Evolutionary conservation across 2,888 invertebrate species (phyloP).

Genomic region (Drosophila trichaetosa): DNA sequence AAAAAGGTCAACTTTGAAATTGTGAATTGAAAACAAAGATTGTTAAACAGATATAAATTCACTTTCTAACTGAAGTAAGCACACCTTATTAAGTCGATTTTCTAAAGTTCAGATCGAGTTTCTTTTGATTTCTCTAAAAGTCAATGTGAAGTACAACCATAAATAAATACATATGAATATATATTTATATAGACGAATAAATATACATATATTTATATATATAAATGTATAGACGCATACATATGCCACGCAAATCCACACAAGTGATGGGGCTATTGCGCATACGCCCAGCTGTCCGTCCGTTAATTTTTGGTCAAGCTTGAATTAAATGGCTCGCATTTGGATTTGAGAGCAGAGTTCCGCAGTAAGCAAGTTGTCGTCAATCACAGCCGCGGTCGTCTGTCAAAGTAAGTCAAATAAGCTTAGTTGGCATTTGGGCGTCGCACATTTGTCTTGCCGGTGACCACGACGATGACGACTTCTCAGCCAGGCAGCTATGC

Average conservation of each 20-base stretch:
- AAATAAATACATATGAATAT: not conserved
- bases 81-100: not conserved
- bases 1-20: not conserved
- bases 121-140: not conserved
- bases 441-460: conserved; percentile 62
- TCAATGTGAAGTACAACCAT: not conserved
- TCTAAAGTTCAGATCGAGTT: not conserved
- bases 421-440: conserved; percentile 64
- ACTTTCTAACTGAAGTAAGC: not conserved
- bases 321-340: conserved; percentile 8
- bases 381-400: conserved; percentile 61
- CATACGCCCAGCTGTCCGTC: conserved; percentile 3
- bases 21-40: not conserved
- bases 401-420: conserved; percentile 69
- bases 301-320: conserved; percentile 8
- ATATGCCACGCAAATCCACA: not conserved
- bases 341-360: not conserved
- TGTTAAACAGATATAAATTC: not conserved
- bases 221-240: not conserved
- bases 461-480: conserved; percentile 7
- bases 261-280: not conserved
- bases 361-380: conserved; percentile 50
- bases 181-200: not conserved
- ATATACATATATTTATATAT: not conserved
- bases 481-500: not conserved